These are phyloP conservation scores for Hirtodrosophila cameraria DNA, from an alignment of 2,888 invertebrate species.

Conservation along the genomic window DNA sequence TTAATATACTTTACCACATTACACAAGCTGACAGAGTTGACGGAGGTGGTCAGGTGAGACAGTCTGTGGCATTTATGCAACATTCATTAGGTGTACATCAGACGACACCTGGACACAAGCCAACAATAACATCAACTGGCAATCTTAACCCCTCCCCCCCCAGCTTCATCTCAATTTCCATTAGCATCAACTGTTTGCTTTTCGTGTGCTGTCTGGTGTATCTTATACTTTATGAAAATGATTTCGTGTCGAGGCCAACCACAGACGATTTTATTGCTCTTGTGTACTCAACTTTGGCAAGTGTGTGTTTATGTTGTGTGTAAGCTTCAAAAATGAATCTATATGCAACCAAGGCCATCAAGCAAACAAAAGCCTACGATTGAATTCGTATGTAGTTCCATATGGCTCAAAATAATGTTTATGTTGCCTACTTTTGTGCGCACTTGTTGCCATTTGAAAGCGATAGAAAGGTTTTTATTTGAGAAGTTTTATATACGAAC, in stretches of 20 bases:
- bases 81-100: constrained; percentile 59
- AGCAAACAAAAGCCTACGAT: not conserved
- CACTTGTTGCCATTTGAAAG: constrained; percentile 29
- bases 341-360: not conserved
- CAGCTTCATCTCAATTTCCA: constrained; percentile 5
- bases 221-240: constrained; percentile 8
- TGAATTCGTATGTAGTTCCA: too few species aligned
- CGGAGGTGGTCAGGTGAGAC: constrained; percentile 49
- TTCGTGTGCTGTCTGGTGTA: too few species aligned
- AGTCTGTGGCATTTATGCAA: constrained; percentile 62
- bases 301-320: constrained; percentile 12
- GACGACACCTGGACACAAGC: constrained; percentile 15
- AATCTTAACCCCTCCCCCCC: not conserved
- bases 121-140: not conserved
- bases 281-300: not conserved
- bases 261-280: constrained; percentile 1
- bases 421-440: constrained; percentile 34
- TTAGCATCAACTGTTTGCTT: constrained; percentile 2
- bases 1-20: constrained; percentile 19
- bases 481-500: constrained; percentile 3
- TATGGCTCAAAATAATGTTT: not conserved
- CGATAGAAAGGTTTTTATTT: constrained; percentile 1
- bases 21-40: constrained; percentile 20
- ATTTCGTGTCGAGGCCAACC: constrained; percentile 15
- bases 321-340: not conserved